Evolutionary conservation across 2,888 invertebrate species (phyloP), one percentile per base, ranked within the genome.

Genomic region (Sphinx pinastri): DNA sequence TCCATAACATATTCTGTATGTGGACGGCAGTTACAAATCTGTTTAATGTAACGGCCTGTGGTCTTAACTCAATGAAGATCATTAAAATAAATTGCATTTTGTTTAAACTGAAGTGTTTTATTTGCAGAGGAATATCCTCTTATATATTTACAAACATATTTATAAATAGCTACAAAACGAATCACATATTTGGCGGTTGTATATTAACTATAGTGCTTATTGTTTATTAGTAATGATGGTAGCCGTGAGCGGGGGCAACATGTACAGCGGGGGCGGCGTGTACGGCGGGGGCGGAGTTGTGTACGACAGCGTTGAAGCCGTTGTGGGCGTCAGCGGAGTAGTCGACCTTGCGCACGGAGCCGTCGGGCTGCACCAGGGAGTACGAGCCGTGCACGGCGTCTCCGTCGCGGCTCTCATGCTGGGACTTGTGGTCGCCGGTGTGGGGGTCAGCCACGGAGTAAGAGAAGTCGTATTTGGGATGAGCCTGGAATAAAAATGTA

Each of bases 341-440:
- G 49, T 68, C 68, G 19, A 68, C 68, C 57, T 58, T 49, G 31
- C 68, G 57, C 25, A 68, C 68, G 51, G 68, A 68, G 51, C 68
- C 68, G 11, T 69, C 68, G 45, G 68, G 71, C 60, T 60, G 60
- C 45, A 94, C 94, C 19, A 69, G 68, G n/a, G 68, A 69, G 84
- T 95, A 95, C 79, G 92, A 78, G 49, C 95, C 95, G 80, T 93
- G 90, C 68, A 95, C 95, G 69, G 88, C 90, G 77, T 95, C 92
- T 59, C 95, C 95, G 84, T 93, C 91, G 69, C 89, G 87, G 76
- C 87, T 86, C 81, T 94, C 94, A 57, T 89, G 85, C 83, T 92
- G 92, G 70, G 70, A 70, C 76, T 70, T 70, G 49, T 68, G 89
- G 84, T 94, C 94, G 31, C 94, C 95, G 70, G 94, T 92, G 77